phyloP scores from a whole-genome alignment of 2,113 vertebrate genomes.

The Casuarius casuarius region DNA sequence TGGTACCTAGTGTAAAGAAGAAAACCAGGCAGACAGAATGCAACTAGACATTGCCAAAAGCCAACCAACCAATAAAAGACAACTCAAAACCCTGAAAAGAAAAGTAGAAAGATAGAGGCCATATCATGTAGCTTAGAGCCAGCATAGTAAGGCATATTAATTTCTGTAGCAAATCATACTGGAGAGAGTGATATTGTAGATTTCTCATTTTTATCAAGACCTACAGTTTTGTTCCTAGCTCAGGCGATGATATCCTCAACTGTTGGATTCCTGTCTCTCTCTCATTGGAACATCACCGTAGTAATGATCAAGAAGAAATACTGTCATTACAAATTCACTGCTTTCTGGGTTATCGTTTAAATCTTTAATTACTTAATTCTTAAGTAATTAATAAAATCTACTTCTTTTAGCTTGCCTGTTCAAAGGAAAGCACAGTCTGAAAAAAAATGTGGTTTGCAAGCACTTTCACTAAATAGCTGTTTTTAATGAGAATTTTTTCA shows the following conservation, averaged over 20 bases:
- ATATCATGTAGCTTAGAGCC: neutral
- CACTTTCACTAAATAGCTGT: neutral
- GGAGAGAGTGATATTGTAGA: neutral
- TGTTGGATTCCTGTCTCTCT: neutral
- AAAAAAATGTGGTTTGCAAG: neutral
- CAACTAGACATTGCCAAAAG: neutral
- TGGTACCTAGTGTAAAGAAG: neutral
- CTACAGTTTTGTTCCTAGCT: neutral
- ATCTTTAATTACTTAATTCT: neutral
- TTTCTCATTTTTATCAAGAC: neutral
- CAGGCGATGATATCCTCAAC: neutral
- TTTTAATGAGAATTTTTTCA: neutral
- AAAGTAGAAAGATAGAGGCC: neutral
- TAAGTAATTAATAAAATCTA: neutral
- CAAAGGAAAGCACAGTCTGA: neutral
- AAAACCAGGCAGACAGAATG: neutral
- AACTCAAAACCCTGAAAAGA: neutral
- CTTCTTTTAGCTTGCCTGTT: neutral
- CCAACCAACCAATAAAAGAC: neutral
- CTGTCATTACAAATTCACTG: neutral
- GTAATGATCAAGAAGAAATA: neutral
- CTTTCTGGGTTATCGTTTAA: neutral
- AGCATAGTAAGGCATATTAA: neutral
- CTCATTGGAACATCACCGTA: neutral
- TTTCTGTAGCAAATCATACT: neutral